A percentile compares a stretch with the other conserved stretches of the same genome.
phyloP scores from a whole-genome alignment of 2,888 invertebrate species.

The Eubasilissa splendida region DNA sequence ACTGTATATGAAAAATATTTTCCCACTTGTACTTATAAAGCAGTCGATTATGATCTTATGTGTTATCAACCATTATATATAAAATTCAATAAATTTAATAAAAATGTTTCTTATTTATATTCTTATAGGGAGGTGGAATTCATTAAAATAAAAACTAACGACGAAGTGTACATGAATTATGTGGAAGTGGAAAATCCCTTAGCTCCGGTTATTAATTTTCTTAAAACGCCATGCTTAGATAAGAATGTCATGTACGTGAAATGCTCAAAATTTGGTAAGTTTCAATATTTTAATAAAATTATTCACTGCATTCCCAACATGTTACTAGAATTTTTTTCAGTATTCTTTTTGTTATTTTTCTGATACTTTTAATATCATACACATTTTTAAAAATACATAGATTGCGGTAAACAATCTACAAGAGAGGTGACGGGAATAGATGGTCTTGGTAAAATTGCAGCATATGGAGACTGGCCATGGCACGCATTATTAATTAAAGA shows the following conservation, averaged over 20 bases:
- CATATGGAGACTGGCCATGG: slow-evolving; percentile 95
- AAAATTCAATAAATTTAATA: too few relatives aligned
- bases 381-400: slow-evolving; percentile 62
- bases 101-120: not conserved
- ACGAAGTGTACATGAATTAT: slow-evolving; percentile 76
- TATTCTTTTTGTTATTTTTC: too few relatives aligned
- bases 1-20: too few relatives aligned
- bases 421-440: slow-evolving; percentile 68
- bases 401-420: slow-evolving; percentile 80
- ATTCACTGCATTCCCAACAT: too few relatives aligned
- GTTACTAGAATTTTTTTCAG: too few relatives aligned
- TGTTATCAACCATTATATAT: too few relatives aligned
- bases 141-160: slow-evolving; percentile 78
- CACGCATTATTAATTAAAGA: slow-evolving; percentile 87
- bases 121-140: slow-evolving; percentile 77
- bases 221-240: slow-evolving; percentile 82
- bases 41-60: too few relatives aligned
- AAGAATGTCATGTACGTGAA: slow-evolving; percentile 85
- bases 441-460: slow-evolving; percentile 80
- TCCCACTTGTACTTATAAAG: too few relatives aligned
- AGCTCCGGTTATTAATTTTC: slow-evolving; percentile 86
- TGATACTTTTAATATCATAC: too few relatives aligned
- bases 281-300: not conserved
- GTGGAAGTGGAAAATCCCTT: slow-evolving; percentile 88
- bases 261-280: slow-evolving; percentile 83